A percentile compares a stretch with the other conserved stretches of the same genome.
Evolutionary conservation across 2,888 invertebrate species (phyloP).

Genomic region (Gymnosoma rotundatum): DNA sequence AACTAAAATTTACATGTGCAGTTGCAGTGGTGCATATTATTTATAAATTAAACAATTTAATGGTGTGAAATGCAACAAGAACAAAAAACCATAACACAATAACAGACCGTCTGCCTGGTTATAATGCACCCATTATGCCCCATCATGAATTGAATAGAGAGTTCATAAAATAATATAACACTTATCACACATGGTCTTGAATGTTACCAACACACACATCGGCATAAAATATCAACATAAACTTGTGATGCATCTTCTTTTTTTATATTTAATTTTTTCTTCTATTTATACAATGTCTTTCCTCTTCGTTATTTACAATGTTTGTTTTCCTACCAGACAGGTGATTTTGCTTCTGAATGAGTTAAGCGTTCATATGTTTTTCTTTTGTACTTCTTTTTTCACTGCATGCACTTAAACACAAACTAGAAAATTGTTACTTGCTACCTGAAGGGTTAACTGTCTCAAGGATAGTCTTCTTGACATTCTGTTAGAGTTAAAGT

Average conservation of each 20-base stretch:
- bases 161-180: constrained; percentile 36
- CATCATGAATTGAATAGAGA: constrained; percentile 18
- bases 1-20: constrained; percentile 3
- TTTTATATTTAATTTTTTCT: not conserved
- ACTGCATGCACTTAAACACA: constrained; percentile 19
- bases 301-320: constrained; percentile 42
- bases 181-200: constrained; percentile 22
- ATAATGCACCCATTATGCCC: constrained; percentile 40
- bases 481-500: constrained; percentile 58
- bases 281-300: constrained; percentile 31
- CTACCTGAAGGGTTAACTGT: constrained; percentile 52
- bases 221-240: constrained; percentile 45
- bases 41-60: constrained; percentile 61
- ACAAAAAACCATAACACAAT: constrained; percentile 6
- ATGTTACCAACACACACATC: constrained; percentile 20
- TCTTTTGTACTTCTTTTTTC: not conserved
- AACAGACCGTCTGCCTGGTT: constrained; percentile 21
- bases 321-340: constrained; percentile 54
- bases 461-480: constrained; percentile 62
- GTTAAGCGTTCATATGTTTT: constrained; percentile 27
- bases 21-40: constrained; percentile 59
- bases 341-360: constrained; percentile 59
- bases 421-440: constrained; percentile 49
- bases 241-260: constrained; percentile 14
- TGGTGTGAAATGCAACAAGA: constrained; percentile 32